Conservation (phyloP, 2,113 vertebrate genomes). For the Rhynchopsitta pachyrhyncha region DNA sequence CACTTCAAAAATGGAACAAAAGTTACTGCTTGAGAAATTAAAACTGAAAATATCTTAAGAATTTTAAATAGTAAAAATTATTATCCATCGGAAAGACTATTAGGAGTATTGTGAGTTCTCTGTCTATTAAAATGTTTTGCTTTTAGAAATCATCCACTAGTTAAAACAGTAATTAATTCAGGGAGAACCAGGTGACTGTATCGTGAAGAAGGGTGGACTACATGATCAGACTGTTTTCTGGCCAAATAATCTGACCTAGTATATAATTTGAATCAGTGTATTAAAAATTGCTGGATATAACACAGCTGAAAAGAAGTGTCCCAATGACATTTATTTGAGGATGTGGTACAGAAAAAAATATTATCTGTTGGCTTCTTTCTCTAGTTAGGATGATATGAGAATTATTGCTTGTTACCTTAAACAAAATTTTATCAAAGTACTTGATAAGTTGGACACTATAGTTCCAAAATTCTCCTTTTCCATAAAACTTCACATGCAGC, state of each 20-base stretch:
- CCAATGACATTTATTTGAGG: background rate
- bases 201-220: background rate
- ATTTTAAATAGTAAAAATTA: background rate
- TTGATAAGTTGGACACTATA: accelerated
- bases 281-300: background rate
- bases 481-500: background rate
- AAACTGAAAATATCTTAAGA: background rate
- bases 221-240: background rate
- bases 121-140: background rate
- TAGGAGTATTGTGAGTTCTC: background rate
- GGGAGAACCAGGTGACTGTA: background rate
- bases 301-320: background rate
- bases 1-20: background rate
- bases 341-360: background rate
- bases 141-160: background rate
- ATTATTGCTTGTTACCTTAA: background rate
- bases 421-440: background rate
- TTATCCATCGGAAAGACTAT: background rate
- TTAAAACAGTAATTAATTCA: background rate
- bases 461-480: background rate
- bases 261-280: background rate
- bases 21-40: background rate
- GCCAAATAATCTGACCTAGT: background rate
- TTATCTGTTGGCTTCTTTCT: background rate
- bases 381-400: background rate